Evolutionary conservation across 1,140 invertebrate genomes (phyloP).

Genomic region (Subanguina moxae): DNA sequence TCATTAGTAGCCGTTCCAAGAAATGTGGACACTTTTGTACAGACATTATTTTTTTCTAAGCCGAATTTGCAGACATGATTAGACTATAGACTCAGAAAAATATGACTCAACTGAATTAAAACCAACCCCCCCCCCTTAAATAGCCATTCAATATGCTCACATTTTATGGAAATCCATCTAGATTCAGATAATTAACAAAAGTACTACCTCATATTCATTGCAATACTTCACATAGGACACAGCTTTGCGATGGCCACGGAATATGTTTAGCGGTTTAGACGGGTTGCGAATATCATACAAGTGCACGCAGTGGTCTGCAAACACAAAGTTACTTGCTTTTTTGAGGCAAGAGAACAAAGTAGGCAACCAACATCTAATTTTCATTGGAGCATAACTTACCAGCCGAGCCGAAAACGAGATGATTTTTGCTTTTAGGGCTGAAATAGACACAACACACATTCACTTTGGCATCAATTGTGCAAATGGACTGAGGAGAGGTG

Average conservation of each 20-base stretch:
- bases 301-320: slow-evolving; percentile 84
- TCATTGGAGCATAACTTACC: slow-evolving; percentile 52
- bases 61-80: no score
- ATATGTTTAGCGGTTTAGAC: slow-evolving; percentile 75
- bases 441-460: slow-evolving; percentile 96
- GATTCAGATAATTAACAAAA: no score
- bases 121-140: no score
- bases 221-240: slow-evolving; percentile 94
- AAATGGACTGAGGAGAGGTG: slow-evolving; percentile 79
- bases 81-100: no score
- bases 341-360: no score
- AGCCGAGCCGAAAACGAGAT: slow-evolving; percentile 87
- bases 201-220: slow-evolving; percentile 81
- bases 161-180: no score
- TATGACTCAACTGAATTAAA: no score
- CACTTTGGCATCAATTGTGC: slow-evolving; percentile 80
- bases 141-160: no score
- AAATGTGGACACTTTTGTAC: no score
- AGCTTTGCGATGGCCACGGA: slow-evolving; percentile 87
- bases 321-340: background rate
- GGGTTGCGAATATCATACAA: slow-evolving; percentile 88
- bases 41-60: no score
- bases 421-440: slow-evolving; percentile 77
- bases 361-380: background rate
- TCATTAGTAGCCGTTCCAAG: no score